Conservation (phyloP, 2,888 invertebrate species). For the Andrena bicolor region DNA sequence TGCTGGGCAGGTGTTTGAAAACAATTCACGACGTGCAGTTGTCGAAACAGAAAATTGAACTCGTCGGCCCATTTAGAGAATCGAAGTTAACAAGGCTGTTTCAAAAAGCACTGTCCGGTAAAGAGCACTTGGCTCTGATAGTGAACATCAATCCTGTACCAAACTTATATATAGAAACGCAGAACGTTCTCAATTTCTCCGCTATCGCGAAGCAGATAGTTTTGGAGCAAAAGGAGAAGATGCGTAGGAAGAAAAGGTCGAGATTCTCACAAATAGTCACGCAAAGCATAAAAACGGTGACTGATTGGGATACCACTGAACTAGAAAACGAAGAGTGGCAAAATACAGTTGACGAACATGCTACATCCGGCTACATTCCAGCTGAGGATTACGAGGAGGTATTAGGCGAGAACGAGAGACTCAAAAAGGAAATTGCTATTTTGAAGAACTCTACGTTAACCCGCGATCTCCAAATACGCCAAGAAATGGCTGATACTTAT, state of each 20-base stretch:
- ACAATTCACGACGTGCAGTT: conserved; percentile 86
- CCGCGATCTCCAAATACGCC: conserved; percentile 79
- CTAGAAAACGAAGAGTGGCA: conserved; percentile 60
- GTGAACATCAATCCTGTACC: conserved; percentile 94
- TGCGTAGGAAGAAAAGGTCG: conserved; percentile 68
- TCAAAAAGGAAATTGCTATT: conserved; percentile 76
- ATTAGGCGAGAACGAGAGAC: conserved; percentile 74
- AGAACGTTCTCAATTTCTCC: conserved; percentile 94
- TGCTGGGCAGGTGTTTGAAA: conserved; percentile 93
- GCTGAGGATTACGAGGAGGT: conserved; percentile 77
- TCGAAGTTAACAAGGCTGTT: conserved; percentile 96
- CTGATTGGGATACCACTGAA: conserved; percentile 79
- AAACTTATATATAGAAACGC: conserved; percentile 93
- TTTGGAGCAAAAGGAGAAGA: conserved; percentile 73
- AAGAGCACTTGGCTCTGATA: conserved; percentile 92
- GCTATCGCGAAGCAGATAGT: conserved; percentile 91
- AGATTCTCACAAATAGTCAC: conserved; percentile 80
- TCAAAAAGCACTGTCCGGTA: conserved; percentile 92
- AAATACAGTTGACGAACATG: conserved; percentile 40
- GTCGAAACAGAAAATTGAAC: conserved; percentile 75
- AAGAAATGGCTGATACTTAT: conserved; percentile 80
- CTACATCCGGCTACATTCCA: conserved; percentile 29
- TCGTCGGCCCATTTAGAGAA: conserved; percentile 89
- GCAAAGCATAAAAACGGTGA: conserved; percentile 76
- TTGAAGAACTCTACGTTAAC: conserved; percentile 75